Percentiles rank a stretch among this genome's conserved stretches.
phyloP scores from a whole-genome alignment of 2,888 invertebrate genomes.

The Tipula unca region DNA sequence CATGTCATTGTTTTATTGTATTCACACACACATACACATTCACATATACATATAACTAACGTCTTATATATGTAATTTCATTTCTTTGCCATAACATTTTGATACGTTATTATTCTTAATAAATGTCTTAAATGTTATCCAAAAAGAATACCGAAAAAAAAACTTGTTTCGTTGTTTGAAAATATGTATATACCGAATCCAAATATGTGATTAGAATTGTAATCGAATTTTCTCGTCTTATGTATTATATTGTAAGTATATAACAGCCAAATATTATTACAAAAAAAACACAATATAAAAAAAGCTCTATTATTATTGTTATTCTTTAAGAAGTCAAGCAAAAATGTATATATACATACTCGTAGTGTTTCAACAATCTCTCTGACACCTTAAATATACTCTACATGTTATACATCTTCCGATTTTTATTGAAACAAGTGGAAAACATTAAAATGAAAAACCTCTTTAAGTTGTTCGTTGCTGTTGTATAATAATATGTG shows the following conservation, averaged over 20 bases:
- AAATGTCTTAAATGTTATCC: background rate
- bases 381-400: constrained; percentile 2
- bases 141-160: background rate
- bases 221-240: background rate
- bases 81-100: background rate
- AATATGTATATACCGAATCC: background rate
- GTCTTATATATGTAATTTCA: background rate
- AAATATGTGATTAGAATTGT: constrained; percentile 14
- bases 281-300: no score
- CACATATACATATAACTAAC: background rate
- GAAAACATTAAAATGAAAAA: background rate
- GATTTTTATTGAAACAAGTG: background rate
- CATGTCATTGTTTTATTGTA: background rate
- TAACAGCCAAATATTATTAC: background rate
- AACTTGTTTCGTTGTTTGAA: background rate
- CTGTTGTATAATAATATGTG: background rate
- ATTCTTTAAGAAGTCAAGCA: background rate
- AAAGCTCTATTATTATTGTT: background rate
- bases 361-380: background rate
- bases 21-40: background rate
- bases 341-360: background rate
- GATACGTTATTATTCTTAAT: constrained; percentile 14
- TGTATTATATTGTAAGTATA: background rate
- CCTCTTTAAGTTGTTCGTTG: background rate
- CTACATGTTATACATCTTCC: background rate